Evolutionary conservation across 2,113 vertebrate species (phyloP).

Genomic region (Suricata suricatta): DNA sequence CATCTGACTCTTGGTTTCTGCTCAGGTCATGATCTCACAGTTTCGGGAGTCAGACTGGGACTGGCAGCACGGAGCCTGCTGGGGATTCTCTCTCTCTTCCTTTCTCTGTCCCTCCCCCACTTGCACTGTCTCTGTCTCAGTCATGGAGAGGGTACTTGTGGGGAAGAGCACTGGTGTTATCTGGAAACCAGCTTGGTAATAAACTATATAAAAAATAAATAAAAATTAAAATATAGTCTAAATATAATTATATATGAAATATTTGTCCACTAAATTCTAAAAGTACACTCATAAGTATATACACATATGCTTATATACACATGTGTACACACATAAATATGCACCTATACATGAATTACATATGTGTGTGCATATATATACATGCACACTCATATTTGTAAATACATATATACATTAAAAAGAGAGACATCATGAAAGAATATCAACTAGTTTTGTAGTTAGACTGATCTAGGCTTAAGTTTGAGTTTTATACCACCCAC

Average conservation of each 20-base stretch:
- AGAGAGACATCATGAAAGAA: background rate
- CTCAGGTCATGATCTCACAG: too few relatives aligned
- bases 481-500: background rate
- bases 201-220: too few relatives aligned
- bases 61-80: too few relatives aligned
- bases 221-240: slow-evolving; percentile 1
- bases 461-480: background rate
- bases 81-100: too few relatives aligned
- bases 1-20: too few relatives aligned
- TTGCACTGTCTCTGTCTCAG: too few relatives aligned
- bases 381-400: background rate
- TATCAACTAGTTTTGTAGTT: background rate
- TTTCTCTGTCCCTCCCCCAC: too few relatives aligned
- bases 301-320: background rate
- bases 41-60: too few relatives aligned
- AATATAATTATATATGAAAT: background rate
- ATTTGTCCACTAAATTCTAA: background rate
- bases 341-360: background rate
- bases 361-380: background rate
- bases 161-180: too few relatives aligned
- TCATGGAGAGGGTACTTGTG: too few relatives aligned
- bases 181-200: too few relatives aligned
- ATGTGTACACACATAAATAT: background rate
- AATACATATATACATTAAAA: background rate
- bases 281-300: background rate